Base-by-base conservation (phyloP, 2,113 vertebrate genomes). In the Peromyscus californicus region DNA sequence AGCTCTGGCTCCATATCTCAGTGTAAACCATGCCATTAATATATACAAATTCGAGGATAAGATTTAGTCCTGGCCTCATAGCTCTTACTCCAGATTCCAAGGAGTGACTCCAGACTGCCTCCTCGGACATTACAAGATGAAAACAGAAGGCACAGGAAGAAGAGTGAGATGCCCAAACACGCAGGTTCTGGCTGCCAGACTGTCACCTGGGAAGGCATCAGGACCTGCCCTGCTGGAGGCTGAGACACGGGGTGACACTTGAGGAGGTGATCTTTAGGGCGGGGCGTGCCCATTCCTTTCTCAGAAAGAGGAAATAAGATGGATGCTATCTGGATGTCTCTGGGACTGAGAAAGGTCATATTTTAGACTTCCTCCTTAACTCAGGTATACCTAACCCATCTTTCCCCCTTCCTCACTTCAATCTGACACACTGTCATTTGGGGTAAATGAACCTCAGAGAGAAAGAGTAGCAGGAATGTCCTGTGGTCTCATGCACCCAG, bases 41-140 rank as follows among this genome's bases (percentile, higher is more conserved):
- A 82, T 83, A 96, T 1, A 87, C 89, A 89, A 70, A 24, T n/a
- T 1, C 15, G 42, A 92, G 57, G 80, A 63, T 6, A 5, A 5
- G 36, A 39, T 29, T 16, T 54, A 69, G 31, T 8, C n/a, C 45
- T 36, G 61, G 48, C 39, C 31, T 90, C 17, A 13, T 2, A 39
- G 54, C 24, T 79, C 42, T 90, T 91, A 63, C 61, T 92, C 61
- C 29, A 39, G 61, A 90, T 42, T 79, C 79, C 29, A 31, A 26
- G 54, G 70, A 45, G 11, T 4, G 42, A 78, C 42, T 75, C 51
- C 70, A 86, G 24, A 22, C 45, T 78, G 76, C 31, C 24, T 51
- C 65, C 48, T 74, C 57, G 31, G 13, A 39, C 31, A n/a, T n/a
- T 67, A 15, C 26, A 29, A 33, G n/a, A 39, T 19, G 57, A 36